phyloP scores from a whole-genome alignment of 2,113 vertebrate genomes.

The Delphinus delphis region DNA sequence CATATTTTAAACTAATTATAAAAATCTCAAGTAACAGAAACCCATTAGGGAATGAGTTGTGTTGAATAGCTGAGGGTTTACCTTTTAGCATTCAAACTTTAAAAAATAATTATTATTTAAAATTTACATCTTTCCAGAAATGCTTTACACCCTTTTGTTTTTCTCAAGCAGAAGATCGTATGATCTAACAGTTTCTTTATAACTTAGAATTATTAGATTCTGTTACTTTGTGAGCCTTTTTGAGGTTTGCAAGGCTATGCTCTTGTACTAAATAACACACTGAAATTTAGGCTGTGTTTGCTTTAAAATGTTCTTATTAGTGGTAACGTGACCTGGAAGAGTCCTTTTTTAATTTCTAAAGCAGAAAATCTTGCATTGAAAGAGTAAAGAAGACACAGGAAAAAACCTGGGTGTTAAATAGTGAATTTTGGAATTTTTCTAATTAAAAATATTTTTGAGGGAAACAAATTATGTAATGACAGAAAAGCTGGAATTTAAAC shows the following conservation, averaged over 20 bases:
- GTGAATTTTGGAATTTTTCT: not conserved
- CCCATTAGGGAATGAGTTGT: not conserved
- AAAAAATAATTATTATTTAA: not conserved
- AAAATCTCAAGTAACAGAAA: slow-evolving; percentile 25
- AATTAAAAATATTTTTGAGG: slow-evolving; percentile 21
- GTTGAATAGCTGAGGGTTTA: not conserved
- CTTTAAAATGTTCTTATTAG: not conserved
- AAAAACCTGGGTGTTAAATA: not conserved
- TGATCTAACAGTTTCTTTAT: not conserved
- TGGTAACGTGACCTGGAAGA: not conserved
- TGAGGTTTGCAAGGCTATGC: not conserved
- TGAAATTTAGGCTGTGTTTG: not conserved
- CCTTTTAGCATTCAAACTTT: not conserved
- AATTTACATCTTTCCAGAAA: slow-evolving; percentile 14
- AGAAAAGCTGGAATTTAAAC: not conserved
- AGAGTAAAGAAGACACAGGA: not conserved
- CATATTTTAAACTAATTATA: slow-evolving; percentile 2
- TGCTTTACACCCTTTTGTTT: not conserved
- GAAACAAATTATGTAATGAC: not conserved
- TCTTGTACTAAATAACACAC: not conserved
- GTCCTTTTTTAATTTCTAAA: not conserved
- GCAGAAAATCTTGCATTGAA: not conserved
- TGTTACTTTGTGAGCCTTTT: not conserved
- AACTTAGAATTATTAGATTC: not conserved
- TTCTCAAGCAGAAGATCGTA: not conserved